These are phyloP conservation scores for Linnaemya tessellans DNA, from an alignment of 2,888 invertebrate genomes.

Conservation along the genomic window DNA sequence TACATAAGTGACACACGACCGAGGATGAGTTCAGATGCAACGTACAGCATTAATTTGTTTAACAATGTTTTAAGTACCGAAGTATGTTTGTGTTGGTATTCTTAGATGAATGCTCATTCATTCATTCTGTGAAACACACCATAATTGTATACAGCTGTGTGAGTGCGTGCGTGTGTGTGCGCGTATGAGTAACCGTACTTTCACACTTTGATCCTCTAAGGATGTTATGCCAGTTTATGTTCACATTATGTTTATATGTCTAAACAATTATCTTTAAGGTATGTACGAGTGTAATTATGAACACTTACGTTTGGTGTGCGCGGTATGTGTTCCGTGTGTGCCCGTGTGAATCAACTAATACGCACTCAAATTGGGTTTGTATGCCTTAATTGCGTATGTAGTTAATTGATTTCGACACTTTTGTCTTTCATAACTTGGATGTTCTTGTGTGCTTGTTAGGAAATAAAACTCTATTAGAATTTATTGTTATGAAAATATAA, in stretches of 20 bases:
- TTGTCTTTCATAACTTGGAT: constrained; percentile 28
- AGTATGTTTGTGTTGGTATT: not conserved
- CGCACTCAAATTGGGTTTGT: constrained; percentile 22
- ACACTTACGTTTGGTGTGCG: not conserved
- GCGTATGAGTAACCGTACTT: not conserved
- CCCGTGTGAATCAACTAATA: not conserved
- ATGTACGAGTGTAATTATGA: constrained; percentile 62
- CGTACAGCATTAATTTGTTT: constrained; percentile 64
- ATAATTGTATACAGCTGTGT: not conserved
- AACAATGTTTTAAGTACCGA: constrained; percentile 57
- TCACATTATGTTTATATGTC: constrained; percentile 74
- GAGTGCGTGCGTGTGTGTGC: not conserved
- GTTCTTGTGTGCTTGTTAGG: constrained; percentile 13
- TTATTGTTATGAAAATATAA: not conserved
- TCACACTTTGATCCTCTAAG: constrained; percentile 66
- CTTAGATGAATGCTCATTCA: not conserved
- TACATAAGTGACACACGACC: constrained; percentile 50
- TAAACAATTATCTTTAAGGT: constrained; percentile 73
- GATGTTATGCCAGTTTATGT: constrained; percentile 71
- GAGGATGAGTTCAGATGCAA: constrained; percentile 50
- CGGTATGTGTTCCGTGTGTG: not conserved
- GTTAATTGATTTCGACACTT: constrained; percentile 69
- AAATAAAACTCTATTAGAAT: constrained; percentile 14
- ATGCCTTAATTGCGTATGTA: constrained; percentile 45
- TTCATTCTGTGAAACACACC: not conserved